phyloP scores from a whole-genome alignment of 1,140 invertebrate genomes.

The Vanessa atalanta region DNA sequence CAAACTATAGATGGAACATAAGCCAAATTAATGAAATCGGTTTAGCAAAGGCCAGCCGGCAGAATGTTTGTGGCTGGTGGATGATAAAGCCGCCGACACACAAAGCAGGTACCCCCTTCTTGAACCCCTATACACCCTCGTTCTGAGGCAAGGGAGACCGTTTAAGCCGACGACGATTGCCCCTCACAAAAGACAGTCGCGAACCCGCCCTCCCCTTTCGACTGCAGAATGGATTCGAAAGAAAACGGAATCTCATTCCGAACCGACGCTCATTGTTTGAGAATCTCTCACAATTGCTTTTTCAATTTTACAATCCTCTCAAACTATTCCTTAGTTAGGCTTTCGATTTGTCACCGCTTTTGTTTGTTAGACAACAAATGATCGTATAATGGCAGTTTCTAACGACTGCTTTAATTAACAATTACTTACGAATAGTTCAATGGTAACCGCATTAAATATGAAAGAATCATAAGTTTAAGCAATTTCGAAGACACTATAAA shows the following conservation, averaged over 20 bases:
- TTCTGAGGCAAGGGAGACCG: constrained; percentile 46
- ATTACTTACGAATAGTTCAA: not conserved
- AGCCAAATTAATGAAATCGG: constrained; percentile 58
- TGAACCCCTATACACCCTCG: constrained; percentile 32
- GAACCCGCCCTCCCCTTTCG: constrained; percentile 44
- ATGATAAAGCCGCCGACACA: constrained; percentile 57
- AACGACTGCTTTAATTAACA: constrained; percentile 14
- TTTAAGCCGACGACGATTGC: constrained; percentile 64
- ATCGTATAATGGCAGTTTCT: constrained; percentile 19
- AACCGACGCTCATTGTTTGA: constrained; percentile 61
- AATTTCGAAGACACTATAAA: not conserved
- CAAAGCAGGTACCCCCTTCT: constrained; percentile 54
- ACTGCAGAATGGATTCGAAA: constrained; percentile 56
- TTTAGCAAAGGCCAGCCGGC: constrained; percentile 45
- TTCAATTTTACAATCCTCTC: constrained; percentile 58
- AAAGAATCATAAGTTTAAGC: not conserved
- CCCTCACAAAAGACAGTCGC: constrained; percentile 59
- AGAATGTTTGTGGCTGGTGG: constrained; percentile 51
- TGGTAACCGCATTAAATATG: not conserved
- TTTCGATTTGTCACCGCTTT: constrained; percentile 42
- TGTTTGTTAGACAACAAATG: constrained; percentile 25
- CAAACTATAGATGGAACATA: constrained; percentile 20
- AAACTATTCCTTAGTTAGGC: constrained; percentile 41
- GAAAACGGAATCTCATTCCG: constrained; percentile 66
- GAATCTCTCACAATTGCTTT: constrained; percentile 66